These are phyloP conservation scores for Antennarius striatus DNA, from an alignment of 2,113 vertebrate species.

Conservation along the genomic window DNA sequence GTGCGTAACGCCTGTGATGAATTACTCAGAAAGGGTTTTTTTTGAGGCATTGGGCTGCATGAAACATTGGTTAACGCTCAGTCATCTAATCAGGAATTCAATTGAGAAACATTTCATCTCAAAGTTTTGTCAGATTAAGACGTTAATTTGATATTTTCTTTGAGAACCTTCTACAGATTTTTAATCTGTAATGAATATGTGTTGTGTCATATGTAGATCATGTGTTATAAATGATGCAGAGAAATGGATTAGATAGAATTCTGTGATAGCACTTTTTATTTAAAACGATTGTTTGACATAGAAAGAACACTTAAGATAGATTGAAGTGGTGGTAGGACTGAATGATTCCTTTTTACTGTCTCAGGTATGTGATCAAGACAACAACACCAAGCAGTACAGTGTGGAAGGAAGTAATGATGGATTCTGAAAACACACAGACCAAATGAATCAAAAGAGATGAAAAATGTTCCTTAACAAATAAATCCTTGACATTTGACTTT, in stretches of 20 bases:
- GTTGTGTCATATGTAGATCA: background rate
- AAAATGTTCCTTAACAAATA: no score
- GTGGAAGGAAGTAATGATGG: background rate
- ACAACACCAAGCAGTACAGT: background rate
- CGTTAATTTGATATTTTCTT: background rate
- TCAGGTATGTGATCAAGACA: slow-evolving; percentile 67
- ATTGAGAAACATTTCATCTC: background rate
- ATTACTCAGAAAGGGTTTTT: background rate
- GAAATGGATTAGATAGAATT: slow-evolving; percentile 26
- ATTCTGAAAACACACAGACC: background rate
- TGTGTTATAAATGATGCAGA: slow-evolving; percentile 6
- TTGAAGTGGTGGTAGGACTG: background rate
- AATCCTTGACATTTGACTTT: no score
- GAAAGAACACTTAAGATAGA: background rate
- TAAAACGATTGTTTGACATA: slow-evolving; percentile 1
- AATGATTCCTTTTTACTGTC: slow-evolving; percentile 37
- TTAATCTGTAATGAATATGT: no score
- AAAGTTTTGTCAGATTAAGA: background rate
- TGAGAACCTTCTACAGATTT: background rate
- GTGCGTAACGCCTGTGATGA: slow-evolving; percentile 20
- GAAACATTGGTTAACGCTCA: slow-evolving; percentile 34
- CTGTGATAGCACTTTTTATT: slow-evolving; percentile 49
- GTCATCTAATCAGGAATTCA: background rate
- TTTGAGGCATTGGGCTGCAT: slow-evolving; percentile 12
- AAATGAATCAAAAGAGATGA: no score